Base-by-base conservation (phyloP, 2,113 vertebrate genomes). In the Caranx melampygus region DNA sequence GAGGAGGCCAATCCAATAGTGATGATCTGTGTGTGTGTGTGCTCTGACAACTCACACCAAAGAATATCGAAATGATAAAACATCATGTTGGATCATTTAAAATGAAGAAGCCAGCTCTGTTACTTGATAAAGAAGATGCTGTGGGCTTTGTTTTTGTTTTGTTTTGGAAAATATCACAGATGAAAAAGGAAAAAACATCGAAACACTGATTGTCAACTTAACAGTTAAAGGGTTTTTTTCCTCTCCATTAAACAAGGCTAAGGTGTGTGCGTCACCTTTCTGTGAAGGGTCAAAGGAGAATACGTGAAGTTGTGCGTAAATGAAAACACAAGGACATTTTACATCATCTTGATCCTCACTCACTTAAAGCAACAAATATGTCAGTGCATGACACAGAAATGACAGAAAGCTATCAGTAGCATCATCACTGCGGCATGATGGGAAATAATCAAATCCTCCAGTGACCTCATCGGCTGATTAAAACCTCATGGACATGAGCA, bases 151-250 rank as follows among this genome's bases (percentile, higher is more conserved):
- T 55, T 26, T 12, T 37, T 42, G 40, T 42, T 42, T 42, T 26
- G 52, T 55, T 26, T 12, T 55, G n/a, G 52, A 26, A 26, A 51
- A 20, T n/a, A 51, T 9, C 20, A 20, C 6, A n/a, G 4, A 3
- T 55, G 11, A 6, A 16, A 2, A 40, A 7, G 2, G 26, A 26
- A 15, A n/a, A 57, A 57, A 63, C 61, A 65, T 14, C 13, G 2
- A 10, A 31, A 31, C 18, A 3, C 42, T 67, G 69, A 81, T 52
- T 81, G 70, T 67, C 55, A 57, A 77, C 75, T 64, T 3, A 72
- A 63, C n/a, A 26, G 9, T 55, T 55, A 55, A 55, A 55, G 52
- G 62, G 14, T 11, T 33, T 11, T n/a, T 40, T 26, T n/a, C 26
- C 26, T 26, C 26, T 26, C 26, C 18, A 20, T 20, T 51, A 51